phyloP scores from a whole-genome alignment of 1,140 invertebrate species.

The Dendroctonus valens region DNA sequence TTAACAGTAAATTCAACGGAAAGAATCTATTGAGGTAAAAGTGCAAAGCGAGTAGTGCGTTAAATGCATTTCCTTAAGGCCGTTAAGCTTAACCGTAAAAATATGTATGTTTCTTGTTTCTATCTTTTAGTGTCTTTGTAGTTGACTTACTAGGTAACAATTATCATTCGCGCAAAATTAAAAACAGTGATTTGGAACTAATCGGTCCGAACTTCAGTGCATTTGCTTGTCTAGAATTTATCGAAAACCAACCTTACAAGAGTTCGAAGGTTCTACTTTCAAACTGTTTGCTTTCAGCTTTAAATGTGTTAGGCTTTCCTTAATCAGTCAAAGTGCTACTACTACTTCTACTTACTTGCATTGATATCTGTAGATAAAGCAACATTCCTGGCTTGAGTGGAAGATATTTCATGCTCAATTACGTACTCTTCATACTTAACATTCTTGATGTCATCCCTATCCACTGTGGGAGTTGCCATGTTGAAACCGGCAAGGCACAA shows the following conservation, averaged over 20 bases:
- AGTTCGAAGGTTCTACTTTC: not conserved
- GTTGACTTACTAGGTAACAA: no score
- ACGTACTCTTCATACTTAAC: conserved; percentile 55
- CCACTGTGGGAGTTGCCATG: conserved; percentile 35
- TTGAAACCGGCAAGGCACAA: conserved; percentile 44
- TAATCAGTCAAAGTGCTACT: not conserved
- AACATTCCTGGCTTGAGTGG: conserved; percentile 50
- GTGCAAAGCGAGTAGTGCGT: no score
- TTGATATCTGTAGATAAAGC: conserved; percentile 49
- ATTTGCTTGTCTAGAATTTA: not conserved
- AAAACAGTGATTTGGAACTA: not conserved
- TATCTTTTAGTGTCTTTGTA: no score
- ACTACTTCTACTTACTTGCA: conserved; percentile 44
- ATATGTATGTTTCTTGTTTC: no score
- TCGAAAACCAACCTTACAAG: not conserved
- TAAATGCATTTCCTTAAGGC: no score
- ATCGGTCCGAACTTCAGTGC: not conserved
- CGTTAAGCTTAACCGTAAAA: no score
- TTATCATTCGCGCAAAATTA: no score
- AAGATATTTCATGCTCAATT: conserved; percentile 58
- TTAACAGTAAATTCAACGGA: no score
- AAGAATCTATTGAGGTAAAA: no score
- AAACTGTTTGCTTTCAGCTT: not conserved
- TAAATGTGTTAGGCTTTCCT: not conserved
- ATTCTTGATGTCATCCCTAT: conserved; percentile 40